Conservation (phyloP, 2,113 vertebrate species). For the Alexandromys fortis region DNA sequence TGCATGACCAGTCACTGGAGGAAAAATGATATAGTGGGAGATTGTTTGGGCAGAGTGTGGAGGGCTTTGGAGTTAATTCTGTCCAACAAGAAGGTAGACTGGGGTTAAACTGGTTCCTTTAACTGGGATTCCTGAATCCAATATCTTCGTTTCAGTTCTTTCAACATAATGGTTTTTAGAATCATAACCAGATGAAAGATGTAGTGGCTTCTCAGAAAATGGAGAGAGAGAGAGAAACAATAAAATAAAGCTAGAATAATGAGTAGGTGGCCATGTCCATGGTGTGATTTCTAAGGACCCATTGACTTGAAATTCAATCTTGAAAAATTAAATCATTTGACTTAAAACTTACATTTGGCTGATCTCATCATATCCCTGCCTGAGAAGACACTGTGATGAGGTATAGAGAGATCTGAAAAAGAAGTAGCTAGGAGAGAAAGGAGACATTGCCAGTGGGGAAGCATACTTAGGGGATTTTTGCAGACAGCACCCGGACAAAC, state of each 20-base stretch:
- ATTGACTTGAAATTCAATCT: background rate
- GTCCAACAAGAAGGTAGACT: fast-evolving
- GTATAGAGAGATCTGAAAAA: background rate
- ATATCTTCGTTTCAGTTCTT: background rate
- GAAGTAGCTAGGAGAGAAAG: background rate
- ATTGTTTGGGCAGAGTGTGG: background rate
- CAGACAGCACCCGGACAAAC: background rate
- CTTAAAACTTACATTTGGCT: constrained; percentile 6
- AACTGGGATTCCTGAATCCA: background rate
- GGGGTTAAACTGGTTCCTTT: background rate
- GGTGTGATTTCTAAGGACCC: background rate
- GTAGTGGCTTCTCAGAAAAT: background rate
- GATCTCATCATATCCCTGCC: background rate
- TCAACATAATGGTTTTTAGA: background rate
- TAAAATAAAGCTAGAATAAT: background rate
- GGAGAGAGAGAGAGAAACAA: background rate
- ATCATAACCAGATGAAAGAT: background rate
- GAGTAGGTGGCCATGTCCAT: background rate
- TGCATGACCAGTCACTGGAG: background rate
- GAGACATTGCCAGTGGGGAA: background rate
- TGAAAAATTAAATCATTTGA: constrained; percentile 22
- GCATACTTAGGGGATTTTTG: background rate
- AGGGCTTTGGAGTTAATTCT: fast-evolving
- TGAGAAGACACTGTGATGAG: constrained; percentile 4
- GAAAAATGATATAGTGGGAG: background rate